Evolutionary conservation across 1,140 invertebrate genomes (phyloP), one percentile per base, ranked within the genome.

Genomic region (Leptonema lineaticorne): DNA sequence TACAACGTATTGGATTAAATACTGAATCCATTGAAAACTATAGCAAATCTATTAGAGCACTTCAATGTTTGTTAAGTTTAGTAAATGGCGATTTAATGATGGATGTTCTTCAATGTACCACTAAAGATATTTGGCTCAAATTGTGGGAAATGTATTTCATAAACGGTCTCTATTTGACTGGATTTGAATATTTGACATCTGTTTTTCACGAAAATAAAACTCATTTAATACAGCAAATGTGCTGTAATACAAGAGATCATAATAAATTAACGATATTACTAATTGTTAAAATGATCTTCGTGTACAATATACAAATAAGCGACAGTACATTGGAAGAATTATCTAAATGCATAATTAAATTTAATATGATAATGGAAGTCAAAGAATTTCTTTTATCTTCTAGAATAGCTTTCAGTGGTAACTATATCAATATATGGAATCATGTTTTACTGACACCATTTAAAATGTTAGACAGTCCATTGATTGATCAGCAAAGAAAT

Each of bases 51-150:
- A 75, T 83, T 46, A 75, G 78, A 74, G 81, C 81, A 53, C 70
- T 82, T n/a, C 81, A 83, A 73, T 83, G 81, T 69, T 73, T 83
- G 24, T 77, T 82, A 70, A 83, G 81, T 67, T 70, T 81, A 27
- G 74, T 80, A 27, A 79, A 82, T 45, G 62, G 75, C 22, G 80
- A 82, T 62, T 79, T 78, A 48, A 77, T 80, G 27, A 74, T 79
- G 14, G 81, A 81, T 77, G 78, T 82, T 14, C 77, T 79, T 18
- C 79, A 81, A 67, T 74, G 72, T 24, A 75, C 78, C 66, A 77
- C 78, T 20, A 75, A 76, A 50, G 74, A 72, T 5, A 73, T 82
- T 56, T 82, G 80, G 81, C 68, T 66, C 20, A 78, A 76, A 14
- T 74, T 82, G 58, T 74, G 81, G 50, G 79, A 82, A 66, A 72